phyloP scores from a whole-genome alignment of 2,797 vertebrate genomes.

The Lindbergichthys nudifrons region DNA sequence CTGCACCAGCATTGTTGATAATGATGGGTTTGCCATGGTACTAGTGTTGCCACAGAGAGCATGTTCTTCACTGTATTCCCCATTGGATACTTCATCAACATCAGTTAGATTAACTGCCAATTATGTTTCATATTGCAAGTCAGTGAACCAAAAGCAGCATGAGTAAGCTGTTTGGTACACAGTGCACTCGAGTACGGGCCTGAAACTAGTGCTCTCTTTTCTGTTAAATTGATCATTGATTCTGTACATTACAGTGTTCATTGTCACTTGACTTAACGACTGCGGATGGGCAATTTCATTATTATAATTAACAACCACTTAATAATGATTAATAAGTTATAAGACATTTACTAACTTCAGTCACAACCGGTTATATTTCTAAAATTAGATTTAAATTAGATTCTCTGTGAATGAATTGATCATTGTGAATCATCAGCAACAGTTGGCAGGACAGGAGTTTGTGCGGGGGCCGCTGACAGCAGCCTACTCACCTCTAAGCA shows the following conservation, averaged over 20 bases:
- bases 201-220: neutral
- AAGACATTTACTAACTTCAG: slow-evolving; percentile 2
- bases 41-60: neutral
- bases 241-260: slow-evolving; percentile 6
- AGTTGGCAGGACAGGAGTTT: slow-evolving; percentile 38
- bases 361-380: slow-evolving; percentile 2
- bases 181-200: neutral
- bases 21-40: neutral
- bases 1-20: slow-evolving; percentile 4
- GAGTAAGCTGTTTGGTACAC: neutral
- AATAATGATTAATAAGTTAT: slow-evolving; percentile 16
- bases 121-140: neutral
- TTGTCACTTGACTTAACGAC: slow-evolving; percentile 2
- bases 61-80: neutral
- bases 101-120: slow-evolving; percentile 1
- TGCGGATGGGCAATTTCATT: slow-evolving; percentile 3
- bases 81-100: neutral
- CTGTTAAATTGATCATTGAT: slow-evolving; percentile 8
- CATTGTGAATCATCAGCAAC: slow-evolving; percentile 44
- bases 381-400: slow-evolving; percentile 35
- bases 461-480: slow-evolving; percentile 37
- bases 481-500: slow-evolving; percentile 48
- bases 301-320: slow-evolving; percentile 11
- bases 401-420: slow-evolving; percentile 42
- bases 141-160: slow-evolving; percentile 2